phyloP scores from a whole-genome alignment of 1,140 invertebrate species.

The Leguminivora glycinivorella region DNA sequence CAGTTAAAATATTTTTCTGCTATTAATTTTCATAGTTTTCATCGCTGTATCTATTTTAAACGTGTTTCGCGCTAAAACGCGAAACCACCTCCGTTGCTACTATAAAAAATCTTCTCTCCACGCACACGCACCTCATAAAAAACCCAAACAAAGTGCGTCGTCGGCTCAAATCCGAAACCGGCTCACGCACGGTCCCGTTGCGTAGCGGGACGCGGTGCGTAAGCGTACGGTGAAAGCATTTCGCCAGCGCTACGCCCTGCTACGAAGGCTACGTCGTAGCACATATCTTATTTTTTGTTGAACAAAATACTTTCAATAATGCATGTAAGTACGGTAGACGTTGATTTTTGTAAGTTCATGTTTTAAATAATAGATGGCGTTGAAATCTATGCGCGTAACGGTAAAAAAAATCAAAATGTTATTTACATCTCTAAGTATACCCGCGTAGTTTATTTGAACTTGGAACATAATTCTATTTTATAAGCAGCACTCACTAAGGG shows the following conservation, averaged over 20 bases:
- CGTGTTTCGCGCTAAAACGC: background rate
- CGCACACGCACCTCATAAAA: constrained; percentile 19
- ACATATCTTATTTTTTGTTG: background rate
- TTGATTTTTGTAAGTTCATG: background rate
- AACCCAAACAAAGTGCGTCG: constrained; percentile 24
- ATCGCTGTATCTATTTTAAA: background rate
- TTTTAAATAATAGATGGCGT: constrained; percentile 2
- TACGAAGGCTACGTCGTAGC: constrained; percentile 16
- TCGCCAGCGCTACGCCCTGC: constrained; percentile 10
- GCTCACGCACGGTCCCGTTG: constrained; percentile 49
- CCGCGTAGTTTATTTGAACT: background rate
- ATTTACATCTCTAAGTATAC: background rate
- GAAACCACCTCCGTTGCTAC: background rate
- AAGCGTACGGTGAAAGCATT: constrained; percentile 22
- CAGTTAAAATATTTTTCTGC: no score
- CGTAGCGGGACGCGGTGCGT: constrained; percentile 33
- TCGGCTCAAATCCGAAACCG: constrained; percentile 24
- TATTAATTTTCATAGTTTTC: no score
- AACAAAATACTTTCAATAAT: background rate
- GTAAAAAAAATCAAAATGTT: background rate
- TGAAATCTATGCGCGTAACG: background rate
- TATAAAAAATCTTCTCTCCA: constrained; percentile 19
- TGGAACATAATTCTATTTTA: constrained; percentile 16
- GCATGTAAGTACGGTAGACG: background rate
- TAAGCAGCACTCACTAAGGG: background rate